phyloP scores from a whole-genome alignment of 2,888 invertebrate species.

The Drosophila atroscutellata region DNA sequence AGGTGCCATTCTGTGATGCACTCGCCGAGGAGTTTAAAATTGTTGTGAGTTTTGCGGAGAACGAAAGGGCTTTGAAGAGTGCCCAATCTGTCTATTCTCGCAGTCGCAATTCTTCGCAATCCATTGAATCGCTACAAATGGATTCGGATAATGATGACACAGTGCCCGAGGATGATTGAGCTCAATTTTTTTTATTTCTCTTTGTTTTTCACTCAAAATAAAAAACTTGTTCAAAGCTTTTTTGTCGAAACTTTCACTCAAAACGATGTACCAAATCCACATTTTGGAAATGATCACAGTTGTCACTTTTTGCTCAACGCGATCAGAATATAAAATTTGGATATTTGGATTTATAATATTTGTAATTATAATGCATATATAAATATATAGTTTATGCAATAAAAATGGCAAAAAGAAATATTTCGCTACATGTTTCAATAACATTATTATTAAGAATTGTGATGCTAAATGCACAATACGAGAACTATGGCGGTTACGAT shows the following conservation, averaged over 20 bases:
- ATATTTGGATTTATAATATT: no score
- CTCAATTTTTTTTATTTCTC: not conserved
- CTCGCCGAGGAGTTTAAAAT: conserved; percentile 90
- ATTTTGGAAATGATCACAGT: conserved; percentile 56
- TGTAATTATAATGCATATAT: conserved; percentile 18
- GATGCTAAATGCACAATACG: conserved; percentile 47
- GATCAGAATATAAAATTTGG: conserved; percentile 25
- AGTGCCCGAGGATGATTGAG: conserved; percentile 38
- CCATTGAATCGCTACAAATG: conserved; percentile 82
- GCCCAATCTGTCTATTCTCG: conserved; percentile 83
- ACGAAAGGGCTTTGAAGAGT: conserved; percentile 89
- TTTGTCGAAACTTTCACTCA: conserved; percentile 60
- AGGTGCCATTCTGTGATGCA: conserved; percentile 89
- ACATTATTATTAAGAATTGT: conserved; percentile 11
- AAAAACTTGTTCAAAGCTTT: conserved; percentile 53
- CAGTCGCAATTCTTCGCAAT: conserved; percentile 82
- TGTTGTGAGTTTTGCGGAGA: conserved; percentile 89
- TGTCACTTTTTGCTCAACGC: conserved; percentile 36
- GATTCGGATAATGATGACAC: conserved; percentile 71
- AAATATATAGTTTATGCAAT: conserved; percentile 31
- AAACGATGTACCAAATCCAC: conserved; percentile 40
- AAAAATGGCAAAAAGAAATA: conserved; percentile 45
- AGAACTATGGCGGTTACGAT: conserved; percentile 49
- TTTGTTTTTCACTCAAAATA: conserved; percentile 25
- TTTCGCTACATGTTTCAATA: conserved; percentile 19